These are phyloP conservation scores for Xenus cinereus DNA, from an alignment of 2,113 vertebrate genomes.

Conservation along the genomic window DNA sequence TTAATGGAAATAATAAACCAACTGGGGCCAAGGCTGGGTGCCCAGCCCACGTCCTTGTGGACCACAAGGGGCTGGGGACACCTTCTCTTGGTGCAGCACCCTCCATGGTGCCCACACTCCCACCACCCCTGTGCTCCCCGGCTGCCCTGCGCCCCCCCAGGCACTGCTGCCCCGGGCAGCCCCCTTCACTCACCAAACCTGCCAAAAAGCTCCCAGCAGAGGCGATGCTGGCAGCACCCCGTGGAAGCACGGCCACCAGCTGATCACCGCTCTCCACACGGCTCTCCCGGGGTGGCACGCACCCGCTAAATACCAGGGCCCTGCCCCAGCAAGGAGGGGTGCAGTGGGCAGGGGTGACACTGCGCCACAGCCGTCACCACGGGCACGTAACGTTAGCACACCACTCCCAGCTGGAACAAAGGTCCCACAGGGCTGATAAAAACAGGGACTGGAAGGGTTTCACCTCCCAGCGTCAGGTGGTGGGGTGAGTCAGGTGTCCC, in stretches of 20 bases:
- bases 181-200: background rate
- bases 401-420: background rate
- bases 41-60: background rate
- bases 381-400: background rate
- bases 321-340: background rate
- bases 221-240: background rate
- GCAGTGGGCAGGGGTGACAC: background rate
- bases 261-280: background rate
- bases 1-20: background rate
- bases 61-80: too few species aligned
- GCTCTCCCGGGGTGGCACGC: background rate
- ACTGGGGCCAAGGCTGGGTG: background rate
- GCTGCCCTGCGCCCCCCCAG: background rate
- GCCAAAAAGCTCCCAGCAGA: background rate
- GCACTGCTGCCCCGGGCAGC: too few species aligned
- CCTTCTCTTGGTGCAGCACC: background rate
- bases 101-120: background rate
- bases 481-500: background rate
- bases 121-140: fast-evolving
- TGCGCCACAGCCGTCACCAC: background rate
- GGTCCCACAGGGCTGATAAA: background rate
- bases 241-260: background rate
- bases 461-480: fast-evolving
- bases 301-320: background rate
- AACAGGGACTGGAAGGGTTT: background rate